Evolutionary conservation across 2,888 invertebrate species (phyloP).

Genomic region (Crepidodera aurea): DNA sequence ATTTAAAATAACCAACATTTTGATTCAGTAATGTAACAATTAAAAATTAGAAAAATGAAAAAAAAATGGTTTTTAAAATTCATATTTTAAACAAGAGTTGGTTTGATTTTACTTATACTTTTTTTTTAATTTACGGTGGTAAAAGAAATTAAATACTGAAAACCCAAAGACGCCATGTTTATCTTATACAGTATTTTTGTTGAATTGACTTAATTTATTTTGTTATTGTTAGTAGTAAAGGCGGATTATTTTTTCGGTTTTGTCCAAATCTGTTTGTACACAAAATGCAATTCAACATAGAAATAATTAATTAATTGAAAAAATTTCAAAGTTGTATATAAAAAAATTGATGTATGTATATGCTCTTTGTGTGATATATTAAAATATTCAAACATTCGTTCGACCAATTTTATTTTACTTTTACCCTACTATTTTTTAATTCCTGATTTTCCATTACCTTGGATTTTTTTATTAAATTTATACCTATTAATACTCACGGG

Average conservation of each 20-base stretch:
- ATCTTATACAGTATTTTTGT: constrained; percentile 42
- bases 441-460: too few relatives aligned
- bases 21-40: too few relatives aligned
- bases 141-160: not conserved
- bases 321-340: constrained; percentile 59
- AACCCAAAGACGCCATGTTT: constrained; percentile 35
- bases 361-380: constrained; percentile 64
- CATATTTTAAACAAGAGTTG: too few relatives aligned
- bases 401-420: constrained; percentile 37
- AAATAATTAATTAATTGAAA: constrained; percentile 49
- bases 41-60: too few relatives aligned
- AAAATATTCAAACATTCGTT: constrained; percentile 60
- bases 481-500: too few relatives aligned
- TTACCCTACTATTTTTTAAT: too few relatives aligned
- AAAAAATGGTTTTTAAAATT: too few relatives aligned
- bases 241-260: constrained; percentile 24
- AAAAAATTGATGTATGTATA: constrained; percentile 63
- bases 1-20: constrained; percentile 16
- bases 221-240: constrained; percentile 37
- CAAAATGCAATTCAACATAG: constrained; percentile 50
- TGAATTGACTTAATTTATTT: constrained; percentile 40
- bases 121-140: not conserved
- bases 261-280: constrained; percentile 44
- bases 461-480: too few relatives aligned
- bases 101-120: too few relatives aligned